Evolutionary conservation across 2,888 invertebrate species (phyloP).

Genomic region (Pasiphila rectangulata): DNA sequence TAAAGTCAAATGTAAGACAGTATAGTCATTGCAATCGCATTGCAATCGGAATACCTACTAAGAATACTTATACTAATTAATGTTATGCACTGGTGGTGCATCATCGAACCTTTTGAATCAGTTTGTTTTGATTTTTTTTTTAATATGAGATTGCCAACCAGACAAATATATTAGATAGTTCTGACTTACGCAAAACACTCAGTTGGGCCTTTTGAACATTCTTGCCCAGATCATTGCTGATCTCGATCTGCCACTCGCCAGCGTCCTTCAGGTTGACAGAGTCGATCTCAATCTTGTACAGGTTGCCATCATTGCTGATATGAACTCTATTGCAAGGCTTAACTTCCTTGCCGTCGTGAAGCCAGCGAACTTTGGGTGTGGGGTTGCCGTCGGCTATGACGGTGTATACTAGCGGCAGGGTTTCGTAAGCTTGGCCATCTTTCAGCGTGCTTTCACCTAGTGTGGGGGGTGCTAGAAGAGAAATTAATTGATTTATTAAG

Average conservation of each 20-base stretch:
- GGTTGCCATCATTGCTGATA: slow-evolving; percentile 84
- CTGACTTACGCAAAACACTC: slow-evolving; percentile 84
- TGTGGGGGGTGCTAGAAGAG: slow-evolving; percentile 83
- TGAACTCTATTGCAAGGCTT: slow-evolving; percentile 83
- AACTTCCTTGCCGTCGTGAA: slow-evolving; percentile 87
- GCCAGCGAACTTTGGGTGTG: slow-evolving; percentile 89
- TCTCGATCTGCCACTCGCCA: slow-evolving; percentile 90
- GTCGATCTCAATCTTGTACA: slow-evolving; percentile 87
- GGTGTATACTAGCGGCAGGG: slow-evolving; percentile 89
- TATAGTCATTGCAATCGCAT: too few relatives aligned
- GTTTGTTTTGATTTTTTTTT: too few relatives aligned
- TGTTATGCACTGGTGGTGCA: too few relatives aligned
- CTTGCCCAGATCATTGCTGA: slow-evolving; percentile 92
- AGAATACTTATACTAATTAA: too few relatives aligned
- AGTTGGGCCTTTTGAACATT: slow-evolving; percentile 86
- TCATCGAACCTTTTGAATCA: too few relatives aligned
- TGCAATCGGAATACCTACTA: too few relatives aligned
- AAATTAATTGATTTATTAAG: slow-evolving; percentile 5
- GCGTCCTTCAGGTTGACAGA: slow-evolving; percentile 86
- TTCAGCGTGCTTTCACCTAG: slow-evolving; percentile 87
- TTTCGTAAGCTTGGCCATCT: slow-evolving; percentile 88
- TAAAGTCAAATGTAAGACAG: too few relatives aligned
- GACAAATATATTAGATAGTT: background rate
- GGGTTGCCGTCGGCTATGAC: slow-evolving; percentile 89
- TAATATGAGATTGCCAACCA: too few relatives aligned